phyloP scores from a whole-genome alignment of 2,797 vertebrate species.

The Falco novaeseelandiae region DNA sequence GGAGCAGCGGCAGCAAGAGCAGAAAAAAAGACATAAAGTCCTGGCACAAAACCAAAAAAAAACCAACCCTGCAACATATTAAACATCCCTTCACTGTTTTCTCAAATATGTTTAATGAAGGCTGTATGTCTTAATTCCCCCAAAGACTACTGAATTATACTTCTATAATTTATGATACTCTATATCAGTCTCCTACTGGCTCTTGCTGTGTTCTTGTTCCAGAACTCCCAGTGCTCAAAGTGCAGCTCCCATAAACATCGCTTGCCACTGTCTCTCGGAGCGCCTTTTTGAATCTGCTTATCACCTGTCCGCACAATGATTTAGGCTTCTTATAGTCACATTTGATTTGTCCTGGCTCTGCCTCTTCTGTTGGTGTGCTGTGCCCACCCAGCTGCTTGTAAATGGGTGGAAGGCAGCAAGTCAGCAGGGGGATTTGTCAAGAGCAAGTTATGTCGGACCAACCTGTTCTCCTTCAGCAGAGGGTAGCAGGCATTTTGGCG shows the following conservation, averaged over 20 bases:
- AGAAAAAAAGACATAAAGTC: neutral
- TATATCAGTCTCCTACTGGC: neutral
- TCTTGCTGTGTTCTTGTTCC: neutral
- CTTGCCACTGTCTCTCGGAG: neutral
- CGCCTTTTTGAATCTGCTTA: neutral
- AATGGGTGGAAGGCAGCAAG: neutral
- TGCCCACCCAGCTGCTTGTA: neutral
- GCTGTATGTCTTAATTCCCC: conserved; percentile 29
- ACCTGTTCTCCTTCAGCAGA: neutral
- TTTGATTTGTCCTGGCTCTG: neutral
- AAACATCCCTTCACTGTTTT: neutral
- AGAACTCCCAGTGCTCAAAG: neutral
- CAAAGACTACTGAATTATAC: conserved; percentile 23
- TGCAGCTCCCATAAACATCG: neutral
- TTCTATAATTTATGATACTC: neutral
- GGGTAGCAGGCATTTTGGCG: neutral
- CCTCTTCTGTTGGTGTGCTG: neutral
- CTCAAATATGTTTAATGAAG: conserved; percentile 9
- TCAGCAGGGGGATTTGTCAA: neutral
- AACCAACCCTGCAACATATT: neutral
- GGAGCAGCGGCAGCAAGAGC: too few relatives aligned
- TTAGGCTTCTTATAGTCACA: neutral
- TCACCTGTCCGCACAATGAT: neutral
- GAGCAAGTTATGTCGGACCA: neutral
- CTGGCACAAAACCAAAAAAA: rapidly evolving